Conservation (phyloP, 2,113 vertebrate species). For the Falco punctatus region DNA sequence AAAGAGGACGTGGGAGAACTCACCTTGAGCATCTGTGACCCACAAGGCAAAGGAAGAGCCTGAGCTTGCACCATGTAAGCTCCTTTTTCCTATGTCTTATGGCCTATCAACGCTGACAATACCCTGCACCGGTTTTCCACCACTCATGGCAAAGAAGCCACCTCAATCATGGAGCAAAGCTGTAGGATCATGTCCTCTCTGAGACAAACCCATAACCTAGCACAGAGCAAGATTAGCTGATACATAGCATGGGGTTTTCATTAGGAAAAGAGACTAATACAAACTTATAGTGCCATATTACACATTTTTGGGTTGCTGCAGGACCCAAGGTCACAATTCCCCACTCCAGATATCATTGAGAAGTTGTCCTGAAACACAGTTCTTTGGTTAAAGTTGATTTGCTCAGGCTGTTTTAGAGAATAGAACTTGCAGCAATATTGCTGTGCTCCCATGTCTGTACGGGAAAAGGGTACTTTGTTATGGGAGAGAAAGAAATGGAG, state of each 20-base stretch:
- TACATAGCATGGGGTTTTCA: not conserved
- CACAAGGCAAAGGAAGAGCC: not conserved
- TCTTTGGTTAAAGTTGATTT: not conserved
- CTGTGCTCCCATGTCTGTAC: fast-evolving
- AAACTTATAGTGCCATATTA: not conserved
- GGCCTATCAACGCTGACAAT: not conserved
- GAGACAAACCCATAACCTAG: not conserved
- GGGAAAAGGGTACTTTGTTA: not conserved
- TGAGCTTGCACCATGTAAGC: not conserved
- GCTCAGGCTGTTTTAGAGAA: not conserved
- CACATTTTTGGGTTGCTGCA: not conserved
- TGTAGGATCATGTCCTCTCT: not conserved
- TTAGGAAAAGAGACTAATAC: not conserved
- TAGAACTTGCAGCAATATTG: not conserved
- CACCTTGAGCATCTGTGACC: too few relatives aligned
- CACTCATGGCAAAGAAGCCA: not conserved
- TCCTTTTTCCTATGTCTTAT: not conserved
- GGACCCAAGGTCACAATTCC: not conserved
- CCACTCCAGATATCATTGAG: not conserved
- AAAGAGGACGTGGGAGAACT: not conserved
- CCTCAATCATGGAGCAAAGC: not conserved
- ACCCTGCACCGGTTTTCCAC: not conserved
- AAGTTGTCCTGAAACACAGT: not conserved
- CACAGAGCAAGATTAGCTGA: not conserved
- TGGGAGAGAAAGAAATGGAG: not conserved